Evolutionary conservation across 2,888 invertebrate genomes (phyloP).

Genomic region (Halictus quadricinctus): DNA sequence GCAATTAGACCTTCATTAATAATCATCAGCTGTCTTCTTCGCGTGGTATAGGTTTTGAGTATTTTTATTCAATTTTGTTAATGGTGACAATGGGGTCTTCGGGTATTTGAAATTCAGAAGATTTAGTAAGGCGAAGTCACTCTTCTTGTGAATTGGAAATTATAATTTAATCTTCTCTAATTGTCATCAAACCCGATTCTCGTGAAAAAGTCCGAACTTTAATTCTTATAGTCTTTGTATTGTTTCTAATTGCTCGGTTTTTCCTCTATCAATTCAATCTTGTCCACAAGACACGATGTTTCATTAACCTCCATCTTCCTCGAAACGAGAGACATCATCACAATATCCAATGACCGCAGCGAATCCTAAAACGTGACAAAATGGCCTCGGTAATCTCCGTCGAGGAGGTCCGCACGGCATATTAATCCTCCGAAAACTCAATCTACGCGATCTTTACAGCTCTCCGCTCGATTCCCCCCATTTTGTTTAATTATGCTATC

Average conservation of each 20-base stretch:
- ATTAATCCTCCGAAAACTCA: slow-evolving; percentile 1
- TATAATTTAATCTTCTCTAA: too few relatives aligned
- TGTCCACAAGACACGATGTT: background rate
- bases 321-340: background rate
- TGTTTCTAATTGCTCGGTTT: too few relatives aligned
- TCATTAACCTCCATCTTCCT: background rate
- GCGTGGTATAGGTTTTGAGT: background rate
- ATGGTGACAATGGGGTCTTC: background rate
- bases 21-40: background rate
- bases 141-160: background rate
- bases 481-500: slow-evolving; percentile 42
- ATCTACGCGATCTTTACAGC: slow-evolving; percentile 16
- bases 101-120: too few relatives aligned
- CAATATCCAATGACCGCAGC: too few relatives aligned
- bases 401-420: background rate
- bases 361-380: background rate
- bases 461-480: slow-evolving; percentile 23
- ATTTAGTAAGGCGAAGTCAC: too few relatives aligned
- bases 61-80: background rate
- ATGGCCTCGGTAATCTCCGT: background rate
- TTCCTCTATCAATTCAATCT: too few relatives aligned
- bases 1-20: slow-evolving; percentile 79
- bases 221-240: too few relatives aligned
- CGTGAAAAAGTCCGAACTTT: background rate
- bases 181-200: background rate